phyloP scores from a whole-genome alignment of 2,113 vertebrate genomes.

The Oriolus oriolus region DNA sequence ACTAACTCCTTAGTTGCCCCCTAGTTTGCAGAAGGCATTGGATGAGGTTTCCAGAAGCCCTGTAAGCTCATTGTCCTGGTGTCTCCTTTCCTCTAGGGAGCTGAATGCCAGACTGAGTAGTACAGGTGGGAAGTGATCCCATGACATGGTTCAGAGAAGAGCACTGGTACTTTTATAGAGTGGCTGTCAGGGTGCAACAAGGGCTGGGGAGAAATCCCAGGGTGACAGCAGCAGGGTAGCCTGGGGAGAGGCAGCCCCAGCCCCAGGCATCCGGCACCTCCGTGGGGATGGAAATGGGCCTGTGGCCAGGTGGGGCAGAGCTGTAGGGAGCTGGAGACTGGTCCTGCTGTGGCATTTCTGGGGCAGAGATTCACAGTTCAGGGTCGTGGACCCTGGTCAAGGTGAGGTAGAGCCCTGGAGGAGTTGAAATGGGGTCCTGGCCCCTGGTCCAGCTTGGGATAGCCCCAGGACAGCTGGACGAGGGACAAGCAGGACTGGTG shows the following conservation, averaged over 20 bases:
- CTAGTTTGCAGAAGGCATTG: not conserved
- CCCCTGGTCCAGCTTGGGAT: accelerated
- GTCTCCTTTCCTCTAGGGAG: not conserved
- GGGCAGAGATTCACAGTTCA: not conserved
- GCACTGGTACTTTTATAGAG: not conserved
- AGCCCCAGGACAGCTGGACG: not conserved
- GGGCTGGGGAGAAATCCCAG: not conserved
- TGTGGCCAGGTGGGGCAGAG: not conserved
- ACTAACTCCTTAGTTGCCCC: not conserved
- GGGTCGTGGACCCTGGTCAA: not conserved
- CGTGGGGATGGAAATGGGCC: not conserved
- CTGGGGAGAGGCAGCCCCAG: not conserved
- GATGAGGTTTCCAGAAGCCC: not conserved
- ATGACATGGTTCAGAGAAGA: not conserved
- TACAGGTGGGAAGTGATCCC: not conserved
- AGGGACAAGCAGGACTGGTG: not conserved
- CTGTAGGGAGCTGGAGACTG: not conserved
- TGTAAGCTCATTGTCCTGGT: not conserved
- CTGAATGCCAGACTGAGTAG: not conserved
- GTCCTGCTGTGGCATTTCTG: not conserved
- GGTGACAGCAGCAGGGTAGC: too few species aligned
- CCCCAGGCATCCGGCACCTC: not conserved
- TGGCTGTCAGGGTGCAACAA: not conserved
- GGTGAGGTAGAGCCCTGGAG: not conserved
- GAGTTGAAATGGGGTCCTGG: not conserved